Conservation (phyloP, 2,113 vertebrate genomes). For the Rattus rattus region DNA sequence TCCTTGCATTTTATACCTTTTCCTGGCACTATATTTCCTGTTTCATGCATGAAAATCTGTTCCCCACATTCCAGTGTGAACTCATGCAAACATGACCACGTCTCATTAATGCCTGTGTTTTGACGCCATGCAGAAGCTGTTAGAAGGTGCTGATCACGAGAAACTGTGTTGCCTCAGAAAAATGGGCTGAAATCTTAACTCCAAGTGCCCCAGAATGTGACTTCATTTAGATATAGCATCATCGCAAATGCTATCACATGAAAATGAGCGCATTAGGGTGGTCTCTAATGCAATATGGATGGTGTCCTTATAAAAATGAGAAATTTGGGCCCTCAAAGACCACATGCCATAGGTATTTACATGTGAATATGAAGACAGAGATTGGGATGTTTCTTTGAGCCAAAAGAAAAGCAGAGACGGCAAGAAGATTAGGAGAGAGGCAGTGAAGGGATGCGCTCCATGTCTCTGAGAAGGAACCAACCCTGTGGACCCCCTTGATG, state of each 20-base stretch:
- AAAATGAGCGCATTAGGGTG: neutral
- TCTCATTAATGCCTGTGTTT: slow-evolving; percentile 31
- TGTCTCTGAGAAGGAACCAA: neutral
- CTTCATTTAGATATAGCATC: slow-evolving; percentile 22
- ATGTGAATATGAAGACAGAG: neutral
- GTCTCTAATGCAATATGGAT: neutral
- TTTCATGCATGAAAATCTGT: slow-evolving; percentile 31
- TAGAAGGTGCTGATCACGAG: slow-evolving; percentile 15
- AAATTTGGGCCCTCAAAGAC: neutral
- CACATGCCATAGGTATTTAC: neutral
- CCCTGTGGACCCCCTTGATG: neutral
- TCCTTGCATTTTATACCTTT: slow-evolving; percentile 52
- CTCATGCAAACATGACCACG: neutral
- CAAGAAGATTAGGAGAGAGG: neutral
- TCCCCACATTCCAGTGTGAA: slow-evolving; percentile 27
- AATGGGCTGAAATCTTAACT: neutral
- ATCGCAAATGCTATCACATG: neutral
- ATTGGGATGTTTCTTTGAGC: neutral
- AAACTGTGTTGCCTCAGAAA: neutral
- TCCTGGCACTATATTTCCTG: neutral
- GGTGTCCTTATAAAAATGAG: slow-evolving; percentile 10
- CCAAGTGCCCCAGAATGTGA: neutral
- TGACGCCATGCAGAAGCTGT: neutral
- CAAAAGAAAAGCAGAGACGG: neutral
- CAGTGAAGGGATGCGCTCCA: neutral